Evolutionary conservation across 2,797 vertebrate genomes (phyloP).

Genomic region (Acanthopagrus latus): DNA sequence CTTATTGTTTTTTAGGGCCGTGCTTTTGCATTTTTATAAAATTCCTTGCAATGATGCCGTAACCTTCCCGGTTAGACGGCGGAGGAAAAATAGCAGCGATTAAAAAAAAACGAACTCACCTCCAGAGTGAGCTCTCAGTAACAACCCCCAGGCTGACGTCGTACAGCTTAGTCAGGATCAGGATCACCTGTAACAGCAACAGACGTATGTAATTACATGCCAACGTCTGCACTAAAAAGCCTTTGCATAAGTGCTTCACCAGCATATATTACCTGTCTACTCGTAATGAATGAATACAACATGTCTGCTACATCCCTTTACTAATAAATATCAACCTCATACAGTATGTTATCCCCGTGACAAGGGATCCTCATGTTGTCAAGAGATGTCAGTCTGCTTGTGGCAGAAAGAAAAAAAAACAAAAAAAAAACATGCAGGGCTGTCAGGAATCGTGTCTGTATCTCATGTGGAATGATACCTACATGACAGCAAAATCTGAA

Average conservation of each 20-base stretch:
- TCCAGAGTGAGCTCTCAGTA: slow-evolving; percentile 98
- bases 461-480: slow-evolving; percentile 79
- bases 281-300: slow-evolving; percentile 60
- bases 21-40: slow-evolving; percentile 73
- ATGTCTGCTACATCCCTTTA: slow-evolving; percentile 45
- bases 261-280: slow-evolving; percentile 52
- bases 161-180: slow-evolving; percentile 98
- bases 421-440: slow-evolving; percentile 51
- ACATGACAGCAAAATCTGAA: slow-evolving; percentile 74
- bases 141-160: slow-evolving; percentile 98
- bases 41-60: slow-evolving; percentile 35
- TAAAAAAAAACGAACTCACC: slow-evolving; percentile 84
- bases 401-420: slow-evolving; percentile 67
- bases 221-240: slow-evolving; percentile 39
- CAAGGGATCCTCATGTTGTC: slow-evolving; percentile 76
- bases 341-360: slow-evolving; percentile 64
- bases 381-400: slow-evolving; percentile 69
- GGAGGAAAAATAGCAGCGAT: slow-evolving; percentile 36
- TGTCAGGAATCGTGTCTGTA: slow-evolving; percentile 71
- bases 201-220: slow-evolving; percentile 65
- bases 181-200: slow-evolving; percentile 90
- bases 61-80: slow-evolving; percentile 41
- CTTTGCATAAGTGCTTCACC: slow-evolving; percentile 24
- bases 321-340: slow-evolving; percentile 63
- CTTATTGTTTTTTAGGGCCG: slow-evolving; percentile 65